Percentiles rank a stretch among this genome's conserved stretches.
Evolutionary conservation across 2,797 vertebrate genomes (phyloP).

Genomic region (Agapornis canus): DNA sequence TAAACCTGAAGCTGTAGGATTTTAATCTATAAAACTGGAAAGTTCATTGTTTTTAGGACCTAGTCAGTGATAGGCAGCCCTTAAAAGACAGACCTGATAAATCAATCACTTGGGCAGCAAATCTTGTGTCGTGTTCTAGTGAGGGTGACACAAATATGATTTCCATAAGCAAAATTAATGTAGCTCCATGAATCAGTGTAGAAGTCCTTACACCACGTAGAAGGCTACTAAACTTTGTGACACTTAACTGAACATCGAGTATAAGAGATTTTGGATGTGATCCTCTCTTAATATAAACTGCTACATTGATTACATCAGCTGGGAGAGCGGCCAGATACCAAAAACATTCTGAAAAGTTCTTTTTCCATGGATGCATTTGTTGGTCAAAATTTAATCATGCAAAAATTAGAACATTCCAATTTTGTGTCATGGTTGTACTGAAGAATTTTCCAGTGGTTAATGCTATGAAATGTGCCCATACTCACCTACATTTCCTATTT

Average conservation of each 20-base stretch:
- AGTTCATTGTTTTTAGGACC: neutral
- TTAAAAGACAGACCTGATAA: neutral
- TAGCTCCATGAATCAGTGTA: neutral
- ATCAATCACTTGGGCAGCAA: rapidly evolving
- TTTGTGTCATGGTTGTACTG: neutral
- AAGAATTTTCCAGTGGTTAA: neutral
- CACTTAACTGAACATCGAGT: rapidly evolving
- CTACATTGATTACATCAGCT: neutral
- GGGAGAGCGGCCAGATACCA: neutral
- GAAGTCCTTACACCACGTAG: neutral
- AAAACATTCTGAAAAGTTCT: neutral
- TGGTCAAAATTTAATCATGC: neutral
- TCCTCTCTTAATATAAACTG: neutral
- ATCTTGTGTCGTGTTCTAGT: rapidly evolving
- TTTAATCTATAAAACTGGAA: neutral
- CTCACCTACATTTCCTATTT: neutral
- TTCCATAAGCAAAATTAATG: neutral
- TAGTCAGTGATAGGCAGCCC: neutral
- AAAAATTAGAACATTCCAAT: neutral
- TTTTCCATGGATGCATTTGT: neutral
- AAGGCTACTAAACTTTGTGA: neutral
- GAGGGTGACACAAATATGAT: neutral
- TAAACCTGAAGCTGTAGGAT: neutral
- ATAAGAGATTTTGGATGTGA: neutral
- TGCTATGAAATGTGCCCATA: neutral